Conservation (phyloP, 1,140 invertebrate genomes). For the Patella vulgata region DNA sequence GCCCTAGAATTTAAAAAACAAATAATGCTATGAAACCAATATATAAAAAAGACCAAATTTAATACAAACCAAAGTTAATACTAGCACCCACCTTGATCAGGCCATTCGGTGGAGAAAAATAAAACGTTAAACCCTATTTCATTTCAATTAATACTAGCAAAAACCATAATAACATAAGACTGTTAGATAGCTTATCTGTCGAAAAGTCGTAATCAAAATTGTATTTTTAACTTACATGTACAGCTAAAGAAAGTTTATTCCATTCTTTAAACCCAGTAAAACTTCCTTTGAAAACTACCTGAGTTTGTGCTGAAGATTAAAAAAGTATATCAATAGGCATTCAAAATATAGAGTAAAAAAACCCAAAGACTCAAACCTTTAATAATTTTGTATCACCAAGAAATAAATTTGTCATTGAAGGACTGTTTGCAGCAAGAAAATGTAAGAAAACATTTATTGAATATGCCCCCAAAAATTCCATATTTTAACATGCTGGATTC, state of each 20-base stretch:
- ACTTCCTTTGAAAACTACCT: conserved; percentile 10
- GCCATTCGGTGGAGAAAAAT: too few relatives aligned
- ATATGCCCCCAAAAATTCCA: too few relatives aligned
- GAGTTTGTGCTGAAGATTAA: conserved; percentile 21
- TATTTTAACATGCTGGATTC: too few relatives aligned
- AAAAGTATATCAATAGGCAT: too few relatives aligned
- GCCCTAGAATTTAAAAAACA: conserved; percentile 29
- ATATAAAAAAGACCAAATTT: too few relatives aligned
- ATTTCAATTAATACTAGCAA: too few relatives aligned
- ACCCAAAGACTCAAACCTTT: neutral
- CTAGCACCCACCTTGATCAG: neutral
- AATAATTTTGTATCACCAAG: neutral
- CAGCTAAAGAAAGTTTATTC: conserved; percentile 35
- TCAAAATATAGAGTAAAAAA: too few relatives aligned
- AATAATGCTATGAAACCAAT: neutral
- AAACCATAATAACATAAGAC: neutral
- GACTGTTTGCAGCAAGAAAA: neutral
- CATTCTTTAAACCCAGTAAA: conserved; percentile 17
- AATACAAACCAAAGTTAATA: neutral
- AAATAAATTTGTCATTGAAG: neutral
- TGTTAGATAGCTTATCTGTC: neutral
- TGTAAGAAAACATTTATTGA: neutral
- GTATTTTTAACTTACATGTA: conserved; percentile 24
- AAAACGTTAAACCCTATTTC: too few relatives aligned
- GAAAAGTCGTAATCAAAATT: neutral